Evolutionary conservation across 2,888 invertebrate species (phyloP).

Genomic region (Spilarctia lutea): DNA sequence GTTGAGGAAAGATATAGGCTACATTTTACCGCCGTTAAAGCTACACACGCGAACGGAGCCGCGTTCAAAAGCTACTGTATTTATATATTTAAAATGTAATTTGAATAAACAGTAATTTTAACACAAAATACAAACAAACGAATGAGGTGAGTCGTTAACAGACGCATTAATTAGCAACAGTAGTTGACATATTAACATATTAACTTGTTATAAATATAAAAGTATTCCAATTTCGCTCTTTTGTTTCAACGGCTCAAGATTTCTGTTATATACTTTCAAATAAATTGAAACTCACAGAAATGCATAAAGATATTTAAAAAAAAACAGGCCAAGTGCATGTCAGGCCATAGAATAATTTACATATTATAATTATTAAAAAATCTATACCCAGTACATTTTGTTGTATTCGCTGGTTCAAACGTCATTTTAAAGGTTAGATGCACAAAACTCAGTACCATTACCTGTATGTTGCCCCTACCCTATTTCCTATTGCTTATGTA

Average conservation of each 20-base stretch:
- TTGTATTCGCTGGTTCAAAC: too few relatives aligned
- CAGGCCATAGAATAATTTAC: too few relatives aligned
- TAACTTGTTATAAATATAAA: constrained; percentile 41
- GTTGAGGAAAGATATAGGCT: too few relatives aligned
- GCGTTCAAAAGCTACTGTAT: too few relatives aligned
- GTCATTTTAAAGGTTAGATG: too few relatives aligned
- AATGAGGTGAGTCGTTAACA: constrained; percentile 37
- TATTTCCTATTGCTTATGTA: too few relatives aligned
- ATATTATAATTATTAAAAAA: too few relatives aligned
- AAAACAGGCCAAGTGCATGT: background rate
- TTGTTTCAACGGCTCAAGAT: background rate
- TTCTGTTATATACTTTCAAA: background rate
- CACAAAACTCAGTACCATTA: too few relatives aligned
- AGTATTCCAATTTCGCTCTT: constrained; percentile 17
- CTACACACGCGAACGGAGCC: too few relatives aligned
- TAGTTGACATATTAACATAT: constrained; percentile 46
- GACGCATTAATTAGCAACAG: constrained; percentile 29
- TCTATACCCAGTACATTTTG: too few relatives aligned
- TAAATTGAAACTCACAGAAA: background rate
- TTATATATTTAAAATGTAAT: background rate
- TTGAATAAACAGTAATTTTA: background rate
- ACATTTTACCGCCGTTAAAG: too few relatives aligned
- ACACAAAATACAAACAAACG: constrained; percentile 31
- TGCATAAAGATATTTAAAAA: background rate
- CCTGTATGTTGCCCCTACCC: too few relatives aligned